Evolutionary conservation across 2,113 vertebrate genomes (phyloP).

Genomic region (Hypanus sabinus): DNA sequence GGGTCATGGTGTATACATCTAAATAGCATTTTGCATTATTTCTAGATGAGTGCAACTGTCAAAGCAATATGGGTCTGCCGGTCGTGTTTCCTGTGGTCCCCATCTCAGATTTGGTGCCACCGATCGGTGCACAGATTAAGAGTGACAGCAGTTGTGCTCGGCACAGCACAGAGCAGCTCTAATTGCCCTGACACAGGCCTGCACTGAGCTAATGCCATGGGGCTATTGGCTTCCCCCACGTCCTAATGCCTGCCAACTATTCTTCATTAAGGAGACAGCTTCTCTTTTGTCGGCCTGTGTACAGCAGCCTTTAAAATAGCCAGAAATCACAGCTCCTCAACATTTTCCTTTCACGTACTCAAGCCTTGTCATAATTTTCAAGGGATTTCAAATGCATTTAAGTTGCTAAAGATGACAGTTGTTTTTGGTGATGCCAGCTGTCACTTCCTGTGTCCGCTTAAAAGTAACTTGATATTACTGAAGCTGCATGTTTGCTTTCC

Average conservation of each 20-base stretch:
- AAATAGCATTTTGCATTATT: conserved; percentile 90
- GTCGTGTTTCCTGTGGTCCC: conserved; percentile 79
- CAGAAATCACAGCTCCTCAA: conserved; percentile 29
- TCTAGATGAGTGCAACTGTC: conserved; percentile 95
- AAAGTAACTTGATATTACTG: conserved; percentile 27
- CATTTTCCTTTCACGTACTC: conserved; percentile 36
- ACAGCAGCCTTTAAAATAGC: conserved; percentile 29
- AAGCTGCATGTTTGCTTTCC: neutral
- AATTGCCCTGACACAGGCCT: conserved; percentile 74
- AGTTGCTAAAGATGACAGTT: conserved; percentile 36
- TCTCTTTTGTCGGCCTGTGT: conserved; percentile 31
- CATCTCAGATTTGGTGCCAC: conserved; percentile 65
- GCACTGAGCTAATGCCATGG: conserved; percentile 65
- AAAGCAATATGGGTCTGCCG: conserved; percentile 87
- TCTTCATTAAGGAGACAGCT: conserved; percentile 37
- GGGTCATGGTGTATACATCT: conserved; percentile 76
- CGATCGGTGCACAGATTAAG: conserved; percentile 72
- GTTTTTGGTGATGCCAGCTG: conserved; percentile 36
- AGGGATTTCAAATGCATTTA: conserved; percentile 35
- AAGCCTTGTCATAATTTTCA: conserved; percentile 37
- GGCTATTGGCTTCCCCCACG: conserved; percentile 49
- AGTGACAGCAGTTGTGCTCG: conserved; percentile 73
- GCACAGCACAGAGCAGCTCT: conserved; percentile 65
- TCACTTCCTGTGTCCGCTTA: conserved; percentile 28
- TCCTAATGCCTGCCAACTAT: conserved; percentile 50